Percentiles rank a stretch among this genome's conserved stretches.
Conservation (phyloP, 1,140 invertebrate genomes). For the Bilobella aurantiaca region DNA sequence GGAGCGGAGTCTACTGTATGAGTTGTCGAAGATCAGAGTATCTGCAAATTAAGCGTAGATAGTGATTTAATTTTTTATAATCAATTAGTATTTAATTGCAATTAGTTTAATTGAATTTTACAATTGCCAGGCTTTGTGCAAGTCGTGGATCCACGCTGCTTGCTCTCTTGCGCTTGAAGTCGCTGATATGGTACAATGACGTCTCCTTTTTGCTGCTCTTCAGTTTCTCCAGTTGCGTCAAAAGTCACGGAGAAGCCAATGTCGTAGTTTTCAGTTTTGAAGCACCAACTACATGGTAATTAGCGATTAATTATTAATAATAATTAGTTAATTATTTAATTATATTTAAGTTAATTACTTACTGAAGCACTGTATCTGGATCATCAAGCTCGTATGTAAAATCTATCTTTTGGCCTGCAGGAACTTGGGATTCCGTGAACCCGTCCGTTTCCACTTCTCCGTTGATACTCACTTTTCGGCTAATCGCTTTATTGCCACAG, state of each 20-base stretch:
- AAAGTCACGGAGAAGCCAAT: constrained; percentile 72
- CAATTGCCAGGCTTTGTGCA: constrained; percentile 67
- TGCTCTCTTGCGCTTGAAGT: constrained; percentile 60
- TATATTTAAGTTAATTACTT: neutral
- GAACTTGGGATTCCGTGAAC: neutral
- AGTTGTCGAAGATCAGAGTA: constrained; percentile 78
- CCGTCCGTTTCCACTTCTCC: neutral
- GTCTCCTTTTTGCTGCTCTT: neutral
- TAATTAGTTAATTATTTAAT: neutral
- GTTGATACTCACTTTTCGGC: neutral
- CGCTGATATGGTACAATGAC: constrained; percentile 49
- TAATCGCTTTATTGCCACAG: neutral
- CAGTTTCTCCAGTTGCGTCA: constrained; percentile 45
- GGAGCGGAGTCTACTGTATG: constrained; percentile 63
- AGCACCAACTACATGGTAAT: constrained; percentile 65
- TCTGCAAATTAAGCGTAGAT: constrained; percentile 49
- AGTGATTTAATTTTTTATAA: neutral
- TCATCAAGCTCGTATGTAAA: neutral
- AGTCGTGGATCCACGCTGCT: constrained; percentile 64
- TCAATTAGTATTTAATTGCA: neutral
- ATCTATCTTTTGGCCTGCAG: neutral
- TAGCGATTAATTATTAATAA: neutral
- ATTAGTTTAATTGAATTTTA: constrained; percentile 45
- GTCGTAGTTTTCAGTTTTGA: constrained; percentile 72
- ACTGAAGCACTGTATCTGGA: neutral